Percentiles rank a stretch among this genome's conserved stretches.
phyloP scores from a whole-genome alignment of 2,113 vertebrate species.

The human (Homo sapiens) region DNA sequence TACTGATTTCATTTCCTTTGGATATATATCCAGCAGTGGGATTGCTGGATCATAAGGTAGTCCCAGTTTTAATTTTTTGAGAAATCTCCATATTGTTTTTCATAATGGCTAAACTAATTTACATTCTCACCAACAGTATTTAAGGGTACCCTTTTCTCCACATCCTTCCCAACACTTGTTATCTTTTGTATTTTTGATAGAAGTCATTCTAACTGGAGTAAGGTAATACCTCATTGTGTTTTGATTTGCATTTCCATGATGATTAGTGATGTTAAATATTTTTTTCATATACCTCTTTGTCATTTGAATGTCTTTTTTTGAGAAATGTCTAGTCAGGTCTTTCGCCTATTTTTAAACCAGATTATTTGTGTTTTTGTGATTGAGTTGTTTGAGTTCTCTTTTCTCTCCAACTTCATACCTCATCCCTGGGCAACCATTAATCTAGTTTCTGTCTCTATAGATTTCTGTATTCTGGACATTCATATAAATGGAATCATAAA shows the following conservation, averaged over 20 bases:
- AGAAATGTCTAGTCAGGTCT: background rate
- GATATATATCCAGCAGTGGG: background rate
- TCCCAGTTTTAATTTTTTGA: background rate
- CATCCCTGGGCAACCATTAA: background rate
- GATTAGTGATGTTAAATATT: background rate
- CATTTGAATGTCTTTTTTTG: background rate
- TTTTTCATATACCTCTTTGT: background rate
- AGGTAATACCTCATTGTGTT: background rate
- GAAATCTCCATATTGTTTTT: background rate
- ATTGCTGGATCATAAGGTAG: background rate
- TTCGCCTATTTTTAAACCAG: background rate
- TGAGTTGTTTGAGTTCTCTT: background rate
- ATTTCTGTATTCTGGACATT: background rate
- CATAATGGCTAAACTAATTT: background rate
- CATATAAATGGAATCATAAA: background rate
- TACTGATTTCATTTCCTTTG: background rate
- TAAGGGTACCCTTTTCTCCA: background rate
- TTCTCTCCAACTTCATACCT: background rate
- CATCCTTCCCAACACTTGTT: background rate
- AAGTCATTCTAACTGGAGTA: background rate
- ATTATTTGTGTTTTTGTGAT: background rate
- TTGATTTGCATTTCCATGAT: background rate
- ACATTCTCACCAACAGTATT: background rate
- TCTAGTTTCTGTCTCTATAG: background rate
- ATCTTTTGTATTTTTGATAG: background rate